phyloP scores from a whole-genome alignment of 2,888 invertebrate species.

The Macropis europaea region DNA sequence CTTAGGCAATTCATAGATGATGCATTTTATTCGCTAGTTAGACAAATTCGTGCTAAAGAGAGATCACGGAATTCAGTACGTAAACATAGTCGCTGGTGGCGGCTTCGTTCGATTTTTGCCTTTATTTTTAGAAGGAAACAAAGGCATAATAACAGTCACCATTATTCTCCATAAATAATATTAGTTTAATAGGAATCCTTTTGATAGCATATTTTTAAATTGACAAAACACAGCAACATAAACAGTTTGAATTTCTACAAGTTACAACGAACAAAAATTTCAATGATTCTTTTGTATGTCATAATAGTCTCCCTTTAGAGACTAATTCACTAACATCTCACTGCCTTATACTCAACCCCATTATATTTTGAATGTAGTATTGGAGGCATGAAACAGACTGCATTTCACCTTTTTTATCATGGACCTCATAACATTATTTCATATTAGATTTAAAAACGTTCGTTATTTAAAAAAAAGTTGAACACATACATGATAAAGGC shows the following conservation, averaged over 20 bases:
- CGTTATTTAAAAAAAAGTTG: slow-evolving; percentile 6
- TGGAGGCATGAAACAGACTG: slow-evolving; percentile 30
- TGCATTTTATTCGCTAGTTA: slow-evolving; percentile 93
- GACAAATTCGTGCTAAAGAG: slow-evolving; percentile 91
- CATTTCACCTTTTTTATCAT: slow-evolving; percentile 24
- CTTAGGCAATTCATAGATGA: slow-evolving; percentile 94
- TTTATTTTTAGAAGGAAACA: slow-evolving; percentile 86
- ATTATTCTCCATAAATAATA: slow-evolving; percentile 76
- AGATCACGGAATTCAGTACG: slow-evolving; percentile 81
- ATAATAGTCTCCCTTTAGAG: slow-evolving; percentile 43
- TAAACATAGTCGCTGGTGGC: slow-evolving; percentile 90
- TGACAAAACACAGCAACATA: slow-evolving; percentile 11
- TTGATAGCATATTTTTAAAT: slow-evolving; percentile 35
- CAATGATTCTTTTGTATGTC: slow-evolving; percentile 51
- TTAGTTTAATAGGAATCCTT: slow-evolving; percentile 36
- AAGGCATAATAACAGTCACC: slow-evolving; percentile 81
- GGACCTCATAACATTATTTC: slow-evolving; percentile 22
- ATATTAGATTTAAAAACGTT: slow-evolving; percentile 25
- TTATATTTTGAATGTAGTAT: slow-evolving; percentile 30
- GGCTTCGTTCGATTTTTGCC: slow-evolving; percentile 91
- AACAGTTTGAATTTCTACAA: slow-evolving; percentile 25
- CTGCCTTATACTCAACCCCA: slow-evolving; percentile 65
- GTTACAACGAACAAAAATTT: slow-evolving; percentile 58
- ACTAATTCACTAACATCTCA: slow-evolving; percentile 55
- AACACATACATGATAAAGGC: slow-evolving; percentile 4